Base-by-base conservation (phyloP, 2,113 vertebrate species). In the Choloepus hoffmanni region DNA sequence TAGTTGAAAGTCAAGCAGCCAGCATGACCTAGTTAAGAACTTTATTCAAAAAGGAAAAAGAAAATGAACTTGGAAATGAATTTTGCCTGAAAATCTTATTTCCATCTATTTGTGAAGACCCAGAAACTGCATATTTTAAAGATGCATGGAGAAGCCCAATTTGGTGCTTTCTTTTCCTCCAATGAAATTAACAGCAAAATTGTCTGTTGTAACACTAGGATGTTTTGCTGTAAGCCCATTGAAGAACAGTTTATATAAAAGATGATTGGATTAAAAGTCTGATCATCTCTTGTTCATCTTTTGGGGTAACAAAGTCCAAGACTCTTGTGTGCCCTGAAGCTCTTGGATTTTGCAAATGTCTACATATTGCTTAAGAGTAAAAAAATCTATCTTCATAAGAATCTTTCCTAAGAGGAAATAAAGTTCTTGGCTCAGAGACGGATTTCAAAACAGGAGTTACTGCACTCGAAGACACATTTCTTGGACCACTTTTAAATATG, bases 391-490 rank as follows among this genome's bases (percentile, higher is more conserved):
- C 91, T 96, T 60, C 68, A 85, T 93, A 95, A 96, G 78, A 97
- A 94, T 97, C 13, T 96, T 79, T 97, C 48, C 90, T 70, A 96
- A 96, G 97, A 93, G 94, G 94, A 95, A 94, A 82, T 87, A 85
- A 95, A 96, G 58, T 97, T 97, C 78, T 97, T 98, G 97, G 95
- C 96, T 97, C 83, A 77, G 85, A 94, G 73, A 87, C 14, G 62
- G 94, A 89, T 95, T 97, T 97, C 89, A 94, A 95, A 97, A 97
- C 94, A 96, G 87, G 89, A 97, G 89, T 95, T 97, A 96, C 74
- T 95, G 94, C 88, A 89, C 74, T 94, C 94, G 95, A 97, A 97
- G 97, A 98, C 96, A 97, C 92, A 96, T 98, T 98, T 98, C 94
- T 98, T 98, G 96, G 95, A 96, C 94, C 92, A 81, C 95, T 97